Percentiles rank a stretch among this genome's conserved stretches.
These are phyloP conservation scores for Denticeps clupeoides DNA, from an alignment of 2,797 vertebrate genomes.

Conservation along the genomic window DNA sequence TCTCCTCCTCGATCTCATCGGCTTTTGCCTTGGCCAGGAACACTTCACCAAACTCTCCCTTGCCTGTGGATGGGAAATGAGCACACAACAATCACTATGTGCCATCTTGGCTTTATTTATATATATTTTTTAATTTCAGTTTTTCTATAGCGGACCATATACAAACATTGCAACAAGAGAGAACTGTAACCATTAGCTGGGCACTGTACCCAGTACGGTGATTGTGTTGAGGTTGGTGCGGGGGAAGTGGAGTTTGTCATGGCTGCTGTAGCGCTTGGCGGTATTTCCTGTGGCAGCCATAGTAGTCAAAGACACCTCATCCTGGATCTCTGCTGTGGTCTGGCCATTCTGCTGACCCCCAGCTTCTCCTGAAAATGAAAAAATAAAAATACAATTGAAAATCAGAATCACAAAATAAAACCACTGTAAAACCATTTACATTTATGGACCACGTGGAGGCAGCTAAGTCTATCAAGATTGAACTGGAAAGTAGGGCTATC, in stretches of 20 bases:
- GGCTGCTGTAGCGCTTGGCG: conserved; percentile 65
- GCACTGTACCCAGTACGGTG: conserved; percentile 63
- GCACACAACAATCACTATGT: background rate
- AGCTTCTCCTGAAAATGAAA: conserved; percentile 9
- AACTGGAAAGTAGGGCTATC: no score
- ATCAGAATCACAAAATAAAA: background rate
- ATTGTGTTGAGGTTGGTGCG: conserved; percentile 67
- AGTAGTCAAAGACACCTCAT: conserved; percentile 69
- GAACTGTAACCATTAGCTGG: no score
- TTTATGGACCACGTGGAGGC: no score
- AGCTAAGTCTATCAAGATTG: no score
- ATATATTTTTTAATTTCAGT: background rate
- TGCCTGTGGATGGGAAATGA: conserved; percentile 46
- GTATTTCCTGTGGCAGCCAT: conserved; percentile 38
- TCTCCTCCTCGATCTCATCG: conserved; percentile 49
- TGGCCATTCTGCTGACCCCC: conserved; percentile 64
- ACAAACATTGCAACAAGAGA: no score
- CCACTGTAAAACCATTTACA: no score
- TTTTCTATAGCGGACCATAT: no score
- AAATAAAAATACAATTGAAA: background rate
- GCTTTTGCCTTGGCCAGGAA: conserved; percentile 71
- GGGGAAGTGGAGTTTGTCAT: conserved; percentile 65
- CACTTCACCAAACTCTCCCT: conserved; percentile 76
- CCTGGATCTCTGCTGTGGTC: conserved; percentile 70
- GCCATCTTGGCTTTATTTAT: background rate